Conservation (phyloP, 2,797 vertebrate genomes). For the Gadopsis bispinosus region DNA sequence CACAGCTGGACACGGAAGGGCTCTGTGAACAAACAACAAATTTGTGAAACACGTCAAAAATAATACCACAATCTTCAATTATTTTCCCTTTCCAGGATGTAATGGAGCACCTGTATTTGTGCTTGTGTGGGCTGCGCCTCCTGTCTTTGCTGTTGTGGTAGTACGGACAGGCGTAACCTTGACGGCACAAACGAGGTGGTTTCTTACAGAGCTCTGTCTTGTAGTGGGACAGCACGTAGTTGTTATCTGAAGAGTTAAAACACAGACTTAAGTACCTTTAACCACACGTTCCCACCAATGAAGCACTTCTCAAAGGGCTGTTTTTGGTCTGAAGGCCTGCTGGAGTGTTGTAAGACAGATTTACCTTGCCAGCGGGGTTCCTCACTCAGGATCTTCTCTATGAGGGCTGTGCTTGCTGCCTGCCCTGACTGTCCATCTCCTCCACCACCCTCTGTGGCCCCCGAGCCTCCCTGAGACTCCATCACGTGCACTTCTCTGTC, state of each 20-base stretch:
- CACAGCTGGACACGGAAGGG: slow-evolving; percentile 94
- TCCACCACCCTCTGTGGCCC: slow-evolving; percentile 89
- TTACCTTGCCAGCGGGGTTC: slow-evolving; percentile 98
- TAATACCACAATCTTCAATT: background rate
- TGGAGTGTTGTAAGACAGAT: background rate
- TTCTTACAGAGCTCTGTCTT: slow-evolving; percentile 99
- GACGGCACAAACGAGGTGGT: slow-evolving; percentile 96
- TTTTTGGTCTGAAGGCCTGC: background rate
- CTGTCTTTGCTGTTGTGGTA: slow-evolving; percentile 99
- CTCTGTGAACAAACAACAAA: slow-evolving; percentile 79
- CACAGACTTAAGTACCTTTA: background rate
- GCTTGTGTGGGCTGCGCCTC: slow-evolving; percentile 95
- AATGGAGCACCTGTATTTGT: slow-evolving; percentile 93
- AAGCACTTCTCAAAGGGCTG: background rate
- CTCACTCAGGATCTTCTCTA: slow-evolving; percentile 96
- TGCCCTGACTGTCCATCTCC: slow-evolving; percentile 94
- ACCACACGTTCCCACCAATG: background rate
- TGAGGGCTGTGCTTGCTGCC: slow-evolving; percentile 97
- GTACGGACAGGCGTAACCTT: slow-evolving; percentile 98
- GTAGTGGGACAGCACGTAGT: slow-evolving; percentile 96
- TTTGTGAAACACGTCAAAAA: background rate
- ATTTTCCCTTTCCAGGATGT: too few species aligned
- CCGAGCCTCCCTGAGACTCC: slow-evolving; percentile 93
- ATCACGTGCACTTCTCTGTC: slow-evolving; percentile 95
- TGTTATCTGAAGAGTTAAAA: slow-evolving; percentile 87